Percentiles rank a stretch among this genome's conserved stretches.
Conservation (phyloP, 1,140 invertebrate species). For the Lethrus apterus region DNA sequence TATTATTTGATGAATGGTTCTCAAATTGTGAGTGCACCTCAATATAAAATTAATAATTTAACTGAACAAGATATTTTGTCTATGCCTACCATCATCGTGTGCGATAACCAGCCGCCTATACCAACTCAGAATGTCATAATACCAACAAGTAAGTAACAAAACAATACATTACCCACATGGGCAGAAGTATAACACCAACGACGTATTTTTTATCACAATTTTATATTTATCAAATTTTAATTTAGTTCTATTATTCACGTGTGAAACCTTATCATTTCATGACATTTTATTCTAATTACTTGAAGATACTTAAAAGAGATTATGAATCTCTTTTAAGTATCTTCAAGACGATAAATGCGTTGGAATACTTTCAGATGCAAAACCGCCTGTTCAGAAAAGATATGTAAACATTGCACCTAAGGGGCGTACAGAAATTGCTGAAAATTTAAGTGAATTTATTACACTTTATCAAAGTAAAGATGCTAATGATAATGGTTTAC, state of each 20-base stretch:
- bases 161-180: too few species aligned
- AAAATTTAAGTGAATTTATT: slow-evolving; percentile 11
- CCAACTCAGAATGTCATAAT: neutral
- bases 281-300: too few species aligned
- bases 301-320: too few species aligned
- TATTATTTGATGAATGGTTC: slow-evolving; percentile 9
- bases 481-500: too few species aligned
- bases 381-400: neutral
- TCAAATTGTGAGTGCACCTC: slow-evolving; percentile 6
- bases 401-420: slow-evolving; percentile 8
- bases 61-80: slow-evolving; percentile 29
- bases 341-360: too few species aligned
- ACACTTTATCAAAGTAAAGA: slow-evolving; percentile 15
- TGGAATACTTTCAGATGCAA: neutral
- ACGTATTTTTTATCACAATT: too few species aligned
- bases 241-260: too few species aligned
- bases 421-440: neutral
- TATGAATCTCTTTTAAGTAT: too few species aligned
- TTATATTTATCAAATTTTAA: too few species aligned
- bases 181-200: too few species aligned
- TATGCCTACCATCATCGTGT: slow-evolving; percentile 31
- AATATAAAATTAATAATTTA: slow-evolving; percentile 15
- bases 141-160: slow-evolving; percentile 14
- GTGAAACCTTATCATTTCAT: too few species aligned
- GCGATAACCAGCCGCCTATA: slow-evolving; percentile 17